phyloP scores from a whole-genome alignment of 2,888 invertebrate genomes.

The Meandrusa payeni region DNA sequence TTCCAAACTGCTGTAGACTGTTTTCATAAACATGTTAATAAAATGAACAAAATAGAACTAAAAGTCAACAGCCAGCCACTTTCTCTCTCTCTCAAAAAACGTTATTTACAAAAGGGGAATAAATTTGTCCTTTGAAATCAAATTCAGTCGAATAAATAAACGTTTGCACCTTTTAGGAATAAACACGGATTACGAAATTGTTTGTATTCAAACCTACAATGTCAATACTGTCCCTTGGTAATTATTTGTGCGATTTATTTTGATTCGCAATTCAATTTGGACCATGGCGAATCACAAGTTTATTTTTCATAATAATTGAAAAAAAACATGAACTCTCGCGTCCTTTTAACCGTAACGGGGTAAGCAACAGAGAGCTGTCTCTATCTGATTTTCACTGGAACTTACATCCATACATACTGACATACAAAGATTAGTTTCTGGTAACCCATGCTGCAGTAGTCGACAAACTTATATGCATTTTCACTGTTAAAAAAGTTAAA shows the following conservation, averaged over 20 bases:
- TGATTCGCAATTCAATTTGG: constrained; percentile 2
- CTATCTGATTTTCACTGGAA: too few relatives aligned
- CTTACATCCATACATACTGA: too few relatives aligned
- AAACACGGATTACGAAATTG: constrained; percentile 23
- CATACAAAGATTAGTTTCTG: too few relatives aligned
- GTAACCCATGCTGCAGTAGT: too few relatives aligned
- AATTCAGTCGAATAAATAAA: constrained; percentile 22
- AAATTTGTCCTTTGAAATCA: constrained; percentile 22
- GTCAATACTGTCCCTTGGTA: constrained; percentile 23
- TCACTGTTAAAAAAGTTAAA: too few relatives aligned
- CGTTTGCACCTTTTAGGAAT: constrained; percentile 20
- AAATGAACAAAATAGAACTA: constrained; percentile 5
- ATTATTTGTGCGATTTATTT: constrained; percentile 22
- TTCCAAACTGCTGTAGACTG: too few relatives aligned
- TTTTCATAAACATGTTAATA: too few relatives aligned
- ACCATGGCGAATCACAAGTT: background rate
- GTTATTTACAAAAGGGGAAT: constrained; percentile 16
- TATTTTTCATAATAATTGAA: too few relatives aligned
- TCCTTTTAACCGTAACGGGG: too few relatives aligned
- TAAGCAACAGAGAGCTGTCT: too few relatives aligned
- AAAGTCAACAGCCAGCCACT: constrained; percentile 2
- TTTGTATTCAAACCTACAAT: constrained; percentile 22
- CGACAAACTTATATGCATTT: too few relatives aligned
- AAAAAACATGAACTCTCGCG: too few relatives aligned
- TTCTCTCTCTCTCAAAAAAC: constrained; percentile 4